A percentile compares a stretch with the other conserved stretches of the same genome.
phyloP scores from a whole-genome alignment of 1,140 invertebrate species.

The Calliopsis andreniformis region DNA sequence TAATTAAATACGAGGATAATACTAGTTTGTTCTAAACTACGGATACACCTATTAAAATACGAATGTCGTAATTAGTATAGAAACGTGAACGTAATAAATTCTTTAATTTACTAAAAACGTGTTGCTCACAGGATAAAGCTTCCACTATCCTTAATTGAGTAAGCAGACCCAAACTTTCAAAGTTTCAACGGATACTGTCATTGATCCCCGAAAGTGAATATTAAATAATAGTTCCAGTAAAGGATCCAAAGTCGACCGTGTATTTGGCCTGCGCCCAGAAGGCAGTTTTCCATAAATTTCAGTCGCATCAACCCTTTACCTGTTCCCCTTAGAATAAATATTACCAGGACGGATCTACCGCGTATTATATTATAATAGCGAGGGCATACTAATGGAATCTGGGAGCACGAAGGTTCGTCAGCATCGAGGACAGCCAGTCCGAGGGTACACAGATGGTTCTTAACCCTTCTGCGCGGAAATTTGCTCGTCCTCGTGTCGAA shows the following conservation, averaged over 20 bases:
- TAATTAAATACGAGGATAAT: no score
- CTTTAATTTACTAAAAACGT: no score
- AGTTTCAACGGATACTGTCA: neutral
- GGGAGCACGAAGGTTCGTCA: conserved; percentile 34
- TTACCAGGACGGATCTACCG: conserved; percentile 32
- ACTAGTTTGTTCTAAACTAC: no score
- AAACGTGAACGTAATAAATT: no score
- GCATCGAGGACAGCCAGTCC: conserved; percentile 35
- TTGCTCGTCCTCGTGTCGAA: conserved; percentile 38
- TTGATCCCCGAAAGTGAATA: neutral
- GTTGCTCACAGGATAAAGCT: no score
- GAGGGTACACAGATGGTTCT: conserved; percentile 55
- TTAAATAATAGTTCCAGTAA: neutral
- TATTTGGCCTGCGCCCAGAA: neutral
- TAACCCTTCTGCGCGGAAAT: conserved; percentile 62
- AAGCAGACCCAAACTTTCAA: neutral
- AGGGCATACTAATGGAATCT: conserved; percentile 32
- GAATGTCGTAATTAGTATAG: no score
- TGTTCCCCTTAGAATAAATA: conserved; percentile 49
- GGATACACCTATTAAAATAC: no score
- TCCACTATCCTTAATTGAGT: no score
- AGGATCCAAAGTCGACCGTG: neutral
- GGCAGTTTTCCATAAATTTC: conserved; percentile 16
- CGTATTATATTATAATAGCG: conserved; percentile 48
- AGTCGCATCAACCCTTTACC: conserved; percentile 29